phyloP scores from a whole-genome alignment of 2,888 invertebrate species.

The Agrypnus murinus region DNA sequence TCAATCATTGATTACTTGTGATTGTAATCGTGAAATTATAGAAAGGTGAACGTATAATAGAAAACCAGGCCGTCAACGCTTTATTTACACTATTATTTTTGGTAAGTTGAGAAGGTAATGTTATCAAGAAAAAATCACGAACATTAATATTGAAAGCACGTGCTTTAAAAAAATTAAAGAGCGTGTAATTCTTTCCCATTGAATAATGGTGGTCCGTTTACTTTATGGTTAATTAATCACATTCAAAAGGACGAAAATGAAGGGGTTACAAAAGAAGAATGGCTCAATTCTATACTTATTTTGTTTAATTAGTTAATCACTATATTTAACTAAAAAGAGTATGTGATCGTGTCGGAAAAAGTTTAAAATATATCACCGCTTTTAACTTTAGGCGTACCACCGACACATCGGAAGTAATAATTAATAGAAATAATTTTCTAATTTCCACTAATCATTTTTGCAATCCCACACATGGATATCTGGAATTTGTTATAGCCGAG shows the following conservation, averaged over 20 bases:
- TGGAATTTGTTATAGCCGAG: neutral
- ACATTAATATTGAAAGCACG: constrained; percentile 1
- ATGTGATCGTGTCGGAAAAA: neutral
- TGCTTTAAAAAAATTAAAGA: neutral
- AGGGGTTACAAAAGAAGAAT: neutral
- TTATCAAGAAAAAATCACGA: constrained; percentile 3
- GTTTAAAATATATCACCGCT: neutral
- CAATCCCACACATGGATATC: constrained; percentile 6
- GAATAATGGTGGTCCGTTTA: too few species aligned
- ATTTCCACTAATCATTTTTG: neutral
- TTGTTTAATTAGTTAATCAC: neutral
- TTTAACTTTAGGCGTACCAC: neutral
- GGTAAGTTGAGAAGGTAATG: neutral
- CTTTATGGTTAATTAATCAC: neutral
- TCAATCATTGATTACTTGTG: constrained; percentile 4
- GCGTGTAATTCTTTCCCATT: too few species aligned
- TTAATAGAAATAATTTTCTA: neutral
- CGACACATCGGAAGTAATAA: neutral
- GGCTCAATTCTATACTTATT: neutral
- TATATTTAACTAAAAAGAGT: neutral
- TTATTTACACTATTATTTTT: too few species aligned
- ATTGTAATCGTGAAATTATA: neutral
- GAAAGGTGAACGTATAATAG: constrained; percentile 22
- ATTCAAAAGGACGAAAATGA: neutral
- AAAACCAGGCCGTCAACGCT: constrained; percentile 18